These are phyloP conservation scores for Fissipunctia ypsillon DNA, from an alignment of 2,888 invertebrate genomes.

Conservation along the genomic window DNA sequence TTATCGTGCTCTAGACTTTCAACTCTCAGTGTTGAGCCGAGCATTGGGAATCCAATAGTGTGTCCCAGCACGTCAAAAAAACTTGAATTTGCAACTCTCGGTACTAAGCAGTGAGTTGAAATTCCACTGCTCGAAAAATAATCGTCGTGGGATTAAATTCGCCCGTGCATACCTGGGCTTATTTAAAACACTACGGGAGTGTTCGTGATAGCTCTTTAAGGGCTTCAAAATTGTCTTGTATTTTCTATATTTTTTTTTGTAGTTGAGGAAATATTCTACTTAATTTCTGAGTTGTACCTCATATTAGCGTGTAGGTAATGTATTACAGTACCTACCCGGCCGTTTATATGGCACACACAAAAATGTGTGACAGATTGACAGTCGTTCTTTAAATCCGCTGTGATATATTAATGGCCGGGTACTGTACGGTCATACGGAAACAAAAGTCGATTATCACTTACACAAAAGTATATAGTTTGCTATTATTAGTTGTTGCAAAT, in stretches of 20 bases:
- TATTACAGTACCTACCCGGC: neutral
- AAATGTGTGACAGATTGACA: neutral
- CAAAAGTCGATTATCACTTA: neutral
- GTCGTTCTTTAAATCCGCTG: neutral
- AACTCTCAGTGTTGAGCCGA: no score
- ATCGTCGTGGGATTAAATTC: no score
- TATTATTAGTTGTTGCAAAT: neutral
- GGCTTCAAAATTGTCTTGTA: neutral
- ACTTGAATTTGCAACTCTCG: no score
- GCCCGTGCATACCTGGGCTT: no score
- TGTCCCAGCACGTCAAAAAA: no score
- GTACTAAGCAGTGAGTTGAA: no score
- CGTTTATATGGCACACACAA: neutral
- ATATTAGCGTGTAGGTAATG: constrained; percentile 5
- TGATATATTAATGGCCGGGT: neutral
- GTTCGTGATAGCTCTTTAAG: neutral
- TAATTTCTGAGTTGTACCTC: constrained; percentile 8
- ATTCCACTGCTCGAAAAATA: no score
- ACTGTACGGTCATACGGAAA: neutral
- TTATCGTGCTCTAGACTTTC: no score
- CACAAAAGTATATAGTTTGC: neutral
- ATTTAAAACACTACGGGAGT: neutral
- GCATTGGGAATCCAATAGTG: no score
- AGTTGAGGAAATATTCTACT: neutral
- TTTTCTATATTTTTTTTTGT: neutral